Evolutionary conservation across 2,888 invertebrate species (phyloP).

Genomic region (Polydrusus tereticollis): DNA sequence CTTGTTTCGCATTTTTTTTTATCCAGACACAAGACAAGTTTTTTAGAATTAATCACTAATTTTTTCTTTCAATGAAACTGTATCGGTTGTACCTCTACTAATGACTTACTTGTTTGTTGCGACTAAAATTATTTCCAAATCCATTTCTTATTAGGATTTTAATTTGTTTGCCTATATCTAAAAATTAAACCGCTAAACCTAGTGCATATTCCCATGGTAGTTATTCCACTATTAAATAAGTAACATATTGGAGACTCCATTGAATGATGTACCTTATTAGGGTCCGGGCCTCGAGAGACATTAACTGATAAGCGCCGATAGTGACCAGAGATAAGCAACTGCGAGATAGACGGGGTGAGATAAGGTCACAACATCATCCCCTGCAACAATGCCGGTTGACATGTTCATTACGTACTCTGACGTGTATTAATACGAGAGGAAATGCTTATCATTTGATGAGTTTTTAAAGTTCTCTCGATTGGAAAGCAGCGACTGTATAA

Average conservation of each 20-base stretch:
- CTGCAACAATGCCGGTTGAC: constrained; percentile 56
- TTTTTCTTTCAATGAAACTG: too few species aligned
- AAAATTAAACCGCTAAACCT: constrained; percentile 26
- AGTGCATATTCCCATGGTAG: constrained; percentile 20
- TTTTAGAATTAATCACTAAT: too few species aligned
- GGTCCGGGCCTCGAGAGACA: constrained; percentile 56
- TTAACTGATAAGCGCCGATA: constrained; percentile 58
- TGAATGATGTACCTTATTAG: constrained; percentile 52
- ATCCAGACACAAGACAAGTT: too few species aligned
- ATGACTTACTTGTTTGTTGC: too few species aligned
- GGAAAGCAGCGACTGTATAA: constrained; percentile 19
- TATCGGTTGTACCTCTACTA: too few species aligned
- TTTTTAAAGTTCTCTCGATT: constrained; percentile 53
- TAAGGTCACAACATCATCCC: constrained; percentile 50
- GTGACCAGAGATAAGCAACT: constrained; percentile 56
- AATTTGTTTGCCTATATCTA: background rate
- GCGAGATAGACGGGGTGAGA: constrained; percentile 57
- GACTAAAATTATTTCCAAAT: too few species aligned
- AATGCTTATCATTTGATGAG: constrained; percentile 62
- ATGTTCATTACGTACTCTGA: constrained; percentile 63
- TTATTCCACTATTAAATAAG: constrained; percentile 38
- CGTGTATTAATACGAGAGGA: constrained; percentile 61
- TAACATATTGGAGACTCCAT: constrained; percentile 48
- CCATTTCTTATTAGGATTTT: too few species aligned
- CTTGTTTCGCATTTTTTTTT: too few species aligned